These are phyloP conservation scores for Noturus placidus DNA, from an alignment of 2,113 vertebrate species.

Conservation along the genomic window DNA sequence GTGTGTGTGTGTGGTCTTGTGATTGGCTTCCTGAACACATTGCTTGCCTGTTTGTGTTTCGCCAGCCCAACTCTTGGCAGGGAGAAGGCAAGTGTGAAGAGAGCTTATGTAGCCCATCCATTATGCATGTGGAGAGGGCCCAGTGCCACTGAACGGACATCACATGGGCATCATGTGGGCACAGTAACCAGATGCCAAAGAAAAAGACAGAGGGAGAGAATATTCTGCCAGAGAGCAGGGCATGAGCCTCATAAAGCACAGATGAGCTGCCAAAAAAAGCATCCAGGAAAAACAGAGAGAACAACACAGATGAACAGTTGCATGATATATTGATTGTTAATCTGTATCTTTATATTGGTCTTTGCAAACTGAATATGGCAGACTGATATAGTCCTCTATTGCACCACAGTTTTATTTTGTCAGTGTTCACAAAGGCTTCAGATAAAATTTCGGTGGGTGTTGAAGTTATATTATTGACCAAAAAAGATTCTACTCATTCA, in stretches of 20 bases:
- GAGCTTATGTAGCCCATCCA: conserved; percentile 41
- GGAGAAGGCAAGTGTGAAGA: conserved; percentile 34
- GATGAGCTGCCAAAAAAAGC: conserved; percentile 22
- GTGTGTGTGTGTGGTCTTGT: conserved; percentile 5
- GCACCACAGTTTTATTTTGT: neutral
- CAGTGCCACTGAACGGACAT: conserved; percentile 28
- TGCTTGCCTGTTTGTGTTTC: conserved; percentile 32
- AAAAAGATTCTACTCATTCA: neutral
- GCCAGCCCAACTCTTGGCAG: conserved; percentile 27
- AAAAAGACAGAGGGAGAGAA: neutral
- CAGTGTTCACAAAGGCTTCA: neutral
- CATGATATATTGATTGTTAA: conserved; percentile 9
- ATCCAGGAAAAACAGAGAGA: neutral
- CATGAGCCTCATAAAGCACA: conserved; percentile 1
- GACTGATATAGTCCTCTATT: neutral
- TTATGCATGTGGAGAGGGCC: conserved; percentile 40
- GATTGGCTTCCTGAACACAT: conserved; percentile 19
- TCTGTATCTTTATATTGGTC: neutral
- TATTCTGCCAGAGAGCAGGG: conserved; percentile 1
- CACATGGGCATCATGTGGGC: conserved; percentile 14
- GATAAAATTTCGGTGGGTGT: neutral
- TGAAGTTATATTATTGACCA: neutral
- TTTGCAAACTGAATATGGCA: neutral
- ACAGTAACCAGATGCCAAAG: conserved; percentile 15
- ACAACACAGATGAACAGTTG: neutral